Base-by-base conservation (phyloP, 1,140 invertebrate species). In the Micrasema minimum region DNA sequence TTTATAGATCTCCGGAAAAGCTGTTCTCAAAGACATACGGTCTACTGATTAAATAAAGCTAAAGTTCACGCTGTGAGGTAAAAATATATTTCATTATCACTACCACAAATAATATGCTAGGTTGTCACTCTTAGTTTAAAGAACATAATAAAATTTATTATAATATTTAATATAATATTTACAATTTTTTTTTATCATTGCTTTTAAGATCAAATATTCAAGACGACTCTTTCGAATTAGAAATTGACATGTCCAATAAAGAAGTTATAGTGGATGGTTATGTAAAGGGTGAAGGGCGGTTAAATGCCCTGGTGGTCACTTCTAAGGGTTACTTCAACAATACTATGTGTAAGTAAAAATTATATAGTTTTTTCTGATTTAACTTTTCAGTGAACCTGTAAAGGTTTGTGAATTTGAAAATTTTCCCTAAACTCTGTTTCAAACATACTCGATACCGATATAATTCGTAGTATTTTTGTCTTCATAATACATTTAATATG, bases 161-260 rank as follows among this genome's bases (percentile, higher is more conserved):
- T n/a, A n/a, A n/a, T n/a, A n/a, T n/a, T n/a, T n/a, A n/a, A n/a
- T n/a, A n/a, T n/a, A n/a, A n/a, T n/a, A n/a, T n/a, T n/a, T n/a
- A n/a, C n/a, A n/a, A n/a, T n/a, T n/a, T n/a, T n/a, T n/a, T n/a
- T n/a, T n/a, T n/a, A n/a, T n/a, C n/a, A n/a, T n/a, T n/a, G n/a
- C n/a, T n/a, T n/a, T 62, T n/a, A 16, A 85, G 83, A 66, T 67
- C 87, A 1, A 76, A 81, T 16, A 79, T 83, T 9, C 77, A 83
- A 12, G 84, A 84, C 16, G 82, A 87, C 43, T 76, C 72, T 20
- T 85, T 87, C 66, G 79, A 82, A 7, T 50, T 89, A 53, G 87
- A 88, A 77, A 66, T 88, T 6, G 87, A 88, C 65, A 76, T 86
- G 57, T 82, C 80, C 4, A 76, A 83, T 0, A 85, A 86, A 11